Percentiles rank a stretch among this genome's conserved stretches.
phyloP scores from a whole-genome alignment of 2,797 vertebrate genomes.

The Anguilla pacifica region DNA sequence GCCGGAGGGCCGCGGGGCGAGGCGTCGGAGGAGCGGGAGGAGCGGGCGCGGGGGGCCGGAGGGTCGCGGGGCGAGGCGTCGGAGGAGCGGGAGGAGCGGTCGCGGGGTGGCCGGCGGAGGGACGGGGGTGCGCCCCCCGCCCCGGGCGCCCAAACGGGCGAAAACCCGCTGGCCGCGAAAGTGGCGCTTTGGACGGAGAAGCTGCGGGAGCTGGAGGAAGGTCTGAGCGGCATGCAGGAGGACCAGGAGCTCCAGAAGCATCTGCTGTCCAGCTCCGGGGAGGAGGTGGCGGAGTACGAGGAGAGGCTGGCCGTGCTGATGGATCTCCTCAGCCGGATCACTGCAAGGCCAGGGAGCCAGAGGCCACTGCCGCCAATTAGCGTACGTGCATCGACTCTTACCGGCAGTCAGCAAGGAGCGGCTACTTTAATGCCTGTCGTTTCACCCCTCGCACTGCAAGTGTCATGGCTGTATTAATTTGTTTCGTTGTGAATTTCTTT shows the following conservation, averaged over 20 bases:
- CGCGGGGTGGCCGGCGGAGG: neutral
- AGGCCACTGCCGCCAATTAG: conserved; percentile 33
- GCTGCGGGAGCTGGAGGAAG: conserved; percentile 78
- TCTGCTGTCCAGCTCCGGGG: conserved; percentile 76
- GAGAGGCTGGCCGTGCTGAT: conserved; percentile 75
- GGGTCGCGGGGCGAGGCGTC: conserved; percentile 28
- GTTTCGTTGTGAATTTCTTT: neutral
- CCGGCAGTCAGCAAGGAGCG: neutral
- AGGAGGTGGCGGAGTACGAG: conserved; percentile 82
- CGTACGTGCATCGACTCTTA: conserved; percentile 47
- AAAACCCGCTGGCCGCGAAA: conserved; percentile 55
- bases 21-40: neutral
- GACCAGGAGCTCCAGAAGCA: conserved; percentile 82
- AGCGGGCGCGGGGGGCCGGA: conserved; percentile 32
- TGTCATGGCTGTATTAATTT: neutral
- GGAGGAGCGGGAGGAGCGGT: neutral
- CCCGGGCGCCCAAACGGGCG: neutral
- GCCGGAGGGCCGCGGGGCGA: conserved; percentile 43
- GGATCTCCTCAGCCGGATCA: conserved; percentile 73
- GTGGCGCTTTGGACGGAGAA: conserved; percentile 72
- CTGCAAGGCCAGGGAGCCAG: conserved; percentile 42
- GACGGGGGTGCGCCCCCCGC: neutral
- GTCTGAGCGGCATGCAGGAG: conserved; percentile 70
- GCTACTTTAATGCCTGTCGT: neutral
- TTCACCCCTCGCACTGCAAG: neutral